Percentiles rank a stretch among this genome's conserved stretches.
phyloP scores from a whole-genome alignment of 2,797 vertebrate species.

The Enteromius mattozi region DNA sequence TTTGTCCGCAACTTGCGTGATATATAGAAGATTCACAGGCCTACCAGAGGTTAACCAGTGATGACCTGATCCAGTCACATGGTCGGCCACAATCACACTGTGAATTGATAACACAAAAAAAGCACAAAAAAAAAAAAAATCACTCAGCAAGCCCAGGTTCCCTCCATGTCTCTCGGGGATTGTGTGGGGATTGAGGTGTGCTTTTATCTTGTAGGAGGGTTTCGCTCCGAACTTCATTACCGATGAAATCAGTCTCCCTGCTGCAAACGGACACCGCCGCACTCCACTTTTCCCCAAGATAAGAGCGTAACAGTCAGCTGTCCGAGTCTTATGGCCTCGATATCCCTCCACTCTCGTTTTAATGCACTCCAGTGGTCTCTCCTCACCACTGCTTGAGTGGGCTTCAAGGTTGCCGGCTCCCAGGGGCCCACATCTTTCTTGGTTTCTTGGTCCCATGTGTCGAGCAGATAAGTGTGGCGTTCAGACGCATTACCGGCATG shows the following conservation, averaged over 20 bases:
- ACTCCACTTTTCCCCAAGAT: constrained; percentile 38
- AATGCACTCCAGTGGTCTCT: constrained; percentile 41
- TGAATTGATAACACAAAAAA: constrained; percentile 50
- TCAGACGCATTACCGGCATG: constrained; percentile 6
- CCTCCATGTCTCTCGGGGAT: neutral
- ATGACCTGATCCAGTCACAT: constrained; percentile 51
- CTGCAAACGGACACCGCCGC: constrained; percentile 16
- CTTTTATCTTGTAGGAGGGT: constrained; percentile 48
- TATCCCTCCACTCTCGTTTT: constrained; percentile 13
- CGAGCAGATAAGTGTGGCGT: constrained; percentile 55
- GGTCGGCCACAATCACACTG: constrained; percentile 33
- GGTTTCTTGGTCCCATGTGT: neutral
- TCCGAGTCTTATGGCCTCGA: constrained; percentile 11
- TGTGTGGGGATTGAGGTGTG: constrained; percentile 38
- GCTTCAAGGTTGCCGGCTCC: constrained; percentile 25
- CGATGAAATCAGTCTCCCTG: constrained; percentile 46
- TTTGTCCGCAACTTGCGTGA: constrained; percentile 32
- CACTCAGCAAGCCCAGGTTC: constrained; percentile 26
- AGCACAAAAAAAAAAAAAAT: neutral
- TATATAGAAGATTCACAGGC: constrained; percentile 37
- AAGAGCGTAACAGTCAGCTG: constrained; percentile 30
- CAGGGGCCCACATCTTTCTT: constrained; percentile 15
- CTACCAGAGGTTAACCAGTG: constrained; percentile 48
- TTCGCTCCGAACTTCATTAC: constrained; percentile 47
- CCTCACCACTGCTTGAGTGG: constrained; percentile 20